These are phyloP conservation scores for Apogon talboti DNA, from an alignment of 2,797 vertebrate genomes.

Conservation along the genomic window DNA sequence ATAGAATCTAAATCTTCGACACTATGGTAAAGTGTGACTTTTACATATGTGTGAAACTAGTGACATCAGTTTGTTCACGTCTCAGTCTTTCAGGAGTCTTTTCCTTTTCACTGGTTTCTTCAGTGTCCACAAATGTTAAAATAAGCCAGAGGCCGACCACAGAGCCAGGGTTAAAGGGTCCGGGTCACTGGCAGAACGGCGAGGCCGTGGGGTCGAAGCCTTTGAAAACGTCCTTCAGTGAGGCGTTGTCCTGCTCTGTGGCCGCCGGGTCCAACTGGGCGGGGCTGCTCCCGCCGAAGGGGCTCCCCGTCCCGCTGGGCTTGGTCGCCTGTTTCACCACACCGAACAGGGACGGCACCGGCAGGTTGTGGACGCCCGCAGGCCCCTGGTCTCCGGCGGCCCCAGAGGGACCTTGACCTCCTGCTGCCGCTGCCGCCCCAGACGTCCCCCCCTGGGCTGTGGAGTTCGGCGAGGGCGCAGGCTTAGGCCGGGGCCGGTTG, in stretches of 20 bases:
- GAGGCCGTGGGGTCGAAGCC: conserved; percentile 97
- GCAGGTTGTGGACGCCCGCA: conserved; percentile 89
- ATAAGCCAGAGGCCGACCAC: not conserved
- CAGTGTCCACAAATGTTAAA: conserved; percentile 55
- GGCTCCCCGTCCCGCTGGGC: conserved; percentile 86
- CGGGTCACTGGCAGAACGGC: conserved; percentile 93
- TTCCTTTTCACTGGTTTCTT: conserved; percentile 27
- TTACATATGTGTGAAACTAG: conserved; percentile 8
- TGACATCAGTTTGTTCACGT: conserved; percentile 33
- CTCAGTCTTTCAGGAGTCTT: conserved; percentile 35
- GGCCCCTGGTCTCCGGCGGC: conserved; percentile 58
- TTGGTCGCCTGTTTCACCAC: conserved; percentile 88
- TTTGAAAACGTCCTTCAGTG: conserved; percentile 97
- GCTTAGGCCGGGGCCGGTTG: conserved; percentile 90
- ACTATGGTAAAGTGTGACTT: conserved; percentile 37
- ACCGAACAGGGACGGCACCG: conserved; percentile 89
- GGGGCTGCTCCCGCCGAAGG: conserved; percentile 91
- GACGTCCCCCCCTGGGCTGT: conserved; percentile 52
- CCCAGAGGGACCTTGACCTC: conserved; percentile 39
- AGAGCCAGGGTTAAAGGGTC: conserved; percentile 3
- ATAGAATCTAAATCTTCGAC: conserved; percentile 72
- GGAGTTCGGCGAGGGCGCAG: conserved; percentile 72
- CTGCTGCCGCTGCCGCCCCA: conserved; percentile 27
- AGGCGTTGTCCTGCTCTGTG: conserved; percentile 90
- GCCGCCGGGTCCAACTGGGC: conserved; percentile 76